A percentile compares a stretch with the other conserved stretches of the same genome.
phyloP scores from a whole-genome alignment of 2,888 invertebrate genomes.

The Sinelater perroti region DNA sequence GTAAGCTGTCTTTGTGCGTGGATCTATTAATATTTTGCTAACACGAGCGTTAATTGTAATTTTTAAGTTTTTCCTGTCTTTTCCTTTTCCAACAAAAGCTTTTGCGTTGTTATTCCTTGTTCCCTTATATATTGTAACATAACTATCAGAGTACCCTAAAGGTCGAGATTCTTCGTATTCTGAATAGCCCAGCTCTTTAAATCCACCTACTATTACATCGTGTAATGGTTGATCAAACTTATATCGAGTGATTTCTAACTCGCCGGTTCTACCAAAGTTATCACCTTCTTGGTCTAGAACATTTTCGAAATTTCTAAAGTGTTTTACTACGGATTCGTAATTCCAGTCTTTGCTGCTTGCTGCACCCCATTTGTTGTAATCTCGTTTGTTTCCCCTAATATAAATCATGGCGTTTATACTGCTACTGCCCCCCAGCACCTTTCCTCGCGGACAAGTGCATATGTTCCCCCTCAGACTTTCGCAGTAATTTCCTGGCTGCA shows the following conservation, averaged over 20 bases:
- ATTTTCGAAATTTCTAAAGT: constrained; percentile 81
- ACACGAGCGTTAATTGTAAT: constrained; percentile 65
- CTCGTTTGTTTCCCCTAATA: constrained; percentile 84
- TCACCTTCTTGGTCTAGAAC: constrained; percentile 37
- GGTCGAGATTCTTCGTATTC: constrained; percentile 52
- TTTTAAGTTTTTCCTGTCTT: constrained; percentile 66
- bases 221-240: constrained; percentile 7
- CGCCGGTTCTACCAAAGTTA: constrained; percentile 34
- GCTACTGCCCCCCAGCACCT: constrained; percentile 87
- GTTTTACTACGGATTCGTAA: constrained; percentile 78
- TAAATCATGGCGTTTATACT: constrained; percentile 93
- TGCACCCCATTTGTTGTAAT: constrained; percentile 87
- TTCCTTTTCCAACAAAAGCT: constrained; percentile 65
- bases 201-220: constrained; percentile 34
- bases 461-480: constrained; percentile 86
- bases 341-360: constrained; percentile 89
- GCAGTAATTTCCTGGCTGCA: constrained; percentile 79
- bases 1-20: constrained; percentile 47
- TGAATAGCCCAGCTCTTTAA: constrained; percentile 50
- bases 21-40: constrained; percentile 63
- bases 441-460: constrained; percentile 92
- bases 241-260: constrained; percentile 29
- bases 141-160: constrained; percentile 55
- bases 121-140: constrained; percentile 61
- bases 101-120: constrained; percentile 65